Conservation (phyloP, 2,797 vertebrate genomes). For the Chelon labrosus region DNA sequence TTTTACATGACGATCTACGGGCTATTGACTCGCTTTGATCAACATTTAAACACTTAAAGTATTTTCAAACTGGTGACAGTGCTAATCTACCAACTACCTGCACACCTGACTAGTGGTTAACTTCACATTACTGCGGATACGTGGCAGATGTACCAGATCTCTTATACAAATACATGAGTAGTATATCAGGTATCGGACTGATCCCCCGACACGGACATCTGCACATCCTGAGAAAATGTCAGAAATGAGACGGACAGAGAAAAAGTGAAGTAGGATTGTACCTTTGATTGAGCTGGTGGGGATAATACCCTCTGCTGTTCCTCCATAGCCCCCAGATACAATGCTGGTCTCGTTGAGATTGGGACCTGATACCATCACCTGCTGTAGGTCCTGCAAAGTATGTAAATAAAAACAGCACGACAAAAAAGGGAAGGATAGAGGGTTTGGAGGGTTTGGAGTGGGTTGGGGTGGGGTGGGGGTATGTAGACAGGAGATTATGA, state of each 20-base stretch:
- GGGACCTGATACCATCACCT: constrained; percentile 98
- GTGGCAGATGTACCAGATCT: too few relatives aligned
- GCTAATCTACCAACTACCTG: too few relatives aligned
- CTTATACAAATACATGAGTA: too few relatives aligned
- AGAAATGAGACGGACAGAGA: not conserved
- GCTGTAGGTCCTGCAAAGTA: constrained; percentile 91
- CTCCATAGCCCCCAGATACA: constrained; percentile 95
- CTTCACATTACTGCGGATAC: too few relatives aligned
- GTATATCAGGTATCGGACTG: too few relatives aligned
- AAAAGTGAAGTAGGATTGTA: constrained; percentile 54
- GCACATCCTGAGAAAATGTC: not conserved
- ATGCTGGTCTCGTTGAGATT: constrained; percentile 98
- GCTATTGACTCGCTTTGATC: too few relatives aligned
- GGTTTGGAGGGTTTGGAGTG: constrained; percentile 12
- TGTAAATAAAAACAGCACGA: constrained; percentile 2
- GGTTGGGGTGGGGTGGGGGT: constrained; percentile 1
- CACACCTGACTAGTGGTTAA: too few relatives aligned
- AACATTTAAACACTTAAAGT: too few relatives aligned
- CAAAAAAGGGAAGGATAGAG: constrained; percentile 13
- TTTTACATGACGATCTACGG: too few relatives aligned
- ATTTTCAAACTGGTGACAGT: too few relatives aligned
- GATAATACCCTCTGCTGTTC: constrained; percentile 93
- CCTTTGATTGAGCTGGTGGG: constrained; percentile 91
- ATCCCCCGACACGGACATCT: too few relatives aligned
- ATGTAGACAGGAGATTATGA: constrained; percentile 43